phyloP scores from a whole-genome alignment of 64 coral and sea anemone genomes.

The Cladopsammia gracilis region DNA sequence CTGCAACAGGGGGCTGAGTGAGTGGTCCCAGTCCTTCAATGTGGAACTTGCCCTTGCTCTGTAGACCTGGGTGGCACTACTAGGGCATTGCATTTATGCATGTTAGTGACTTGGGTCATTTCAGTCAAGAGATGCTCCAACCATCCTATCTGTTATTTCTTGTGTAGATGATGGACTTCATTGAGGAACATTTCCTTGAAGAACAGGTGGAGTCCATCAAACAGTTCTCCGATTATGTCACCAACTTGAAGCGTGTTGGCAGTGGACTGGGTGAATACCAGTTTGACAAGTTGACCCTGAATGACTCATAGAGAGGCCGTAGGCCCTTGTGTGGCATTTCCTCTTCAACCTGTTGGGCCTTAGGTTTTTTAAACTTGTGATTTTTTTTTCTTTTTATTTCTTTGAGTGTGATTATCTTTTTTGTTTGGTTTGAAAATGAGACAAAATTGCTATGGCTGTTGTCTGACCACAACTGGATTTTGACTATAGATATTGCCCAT shows the following conservation, averaged over 20 bases:
- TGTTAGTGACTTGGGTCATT: neutral
- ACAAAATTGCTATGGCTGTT: neutral
- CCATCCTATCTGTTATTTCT: neutral
- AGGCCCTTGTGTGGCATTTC: neutral
- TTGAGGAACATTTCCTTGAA: constrained; percentile 84
- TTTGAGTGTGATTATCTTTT: neutral
- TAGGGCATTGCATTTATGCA: no score
- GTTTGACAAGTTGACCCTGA: constrained; percentile 80
- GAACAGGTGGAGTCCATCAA: constrained; percentile 96
- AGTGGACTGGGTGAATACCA: constrained; percentile 92
- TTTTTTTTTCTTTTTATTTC: neutral
- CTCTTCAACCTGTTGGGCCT: constrained; percentile 44
- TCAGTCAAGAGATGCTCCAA: neutral
- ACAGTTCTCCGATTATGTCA: constrained; percentile 71
- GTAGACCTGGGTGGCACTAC: no score
- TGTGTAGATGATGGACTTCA: constrained; percentile 89
- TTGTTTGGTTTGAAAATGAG: neutral
- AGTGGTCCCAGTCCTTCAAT: no score
- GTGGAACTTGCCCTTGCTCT: no score
- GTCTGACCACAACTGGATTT: neutral
- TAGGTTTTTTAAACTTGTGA: neutral
- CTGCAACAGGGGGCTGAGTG: no score
- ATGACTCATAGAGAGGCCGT: neutral
- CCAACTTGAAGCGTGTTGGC: constrained; percentile 88
- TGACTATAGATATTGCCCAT: neutral